Conservation (phyloP, 2,888 invertebrate species). For the Parapristionchus giblindavisi region DNA sequence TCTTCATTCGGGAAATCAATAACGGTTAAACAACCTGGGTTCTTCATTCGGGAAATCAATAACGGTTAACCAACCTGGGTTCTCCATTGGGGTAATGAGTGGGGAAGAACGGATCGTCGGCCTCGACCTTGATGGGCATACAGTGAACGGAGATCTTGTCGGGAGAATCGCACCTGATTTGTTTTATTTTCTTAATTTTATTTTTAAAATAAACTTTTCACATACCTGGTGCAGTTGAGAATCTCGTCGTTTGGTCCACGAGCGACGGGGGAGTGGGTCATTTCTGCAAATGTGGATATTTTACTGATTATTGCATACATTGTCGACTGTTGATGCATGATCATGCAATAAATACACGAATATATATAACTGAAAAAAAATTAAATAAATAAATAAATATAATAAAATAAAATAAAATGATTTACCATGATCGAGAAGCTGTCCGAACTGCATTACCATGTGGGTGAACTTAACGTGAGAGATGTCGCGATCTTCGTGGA, state of each 20-base stretch:
- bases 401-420: neutral
- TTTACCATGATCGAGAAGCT: slow-evolving; percentile 91
- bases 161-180: slow-evolving; percentile 82
- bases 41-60: no score
- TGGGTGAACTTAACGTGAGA: slow-evolving; percentile 68
- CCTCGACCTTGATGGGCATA: slow-evolving; percentile 88
- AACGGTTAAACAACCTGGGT: no score
- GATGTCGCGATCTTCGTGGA: slow-evolving; percentile 63
- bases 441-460: slow-evolving; percentile 88
- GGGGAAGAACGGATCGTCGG: slow-evolving; percentile 86
- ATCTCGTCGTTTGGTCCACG: slow-evolving; percentile 68
- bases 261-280: slow-evolving; percentile 67
- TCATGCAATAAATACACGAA: no score
- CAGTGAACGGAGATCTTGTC: slow-evolving; percentile 92
- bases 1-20: no score
- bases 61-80: no score
- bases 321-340: neutral
- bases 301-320: neutral
- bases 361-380: no score
- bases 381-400: no score
- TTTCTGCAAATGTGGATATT: slow-evolving; percentile 41
- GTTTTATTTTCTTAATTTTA: neutral
- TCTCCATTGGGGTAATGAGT: slow-evolving; percentile 84
- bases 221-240: slow-evolving; percentile 69
- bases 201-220: neutral